A percentile compares a stretch with the other conserved stretches of the same genome.
phyloP scores from a whole-genome alignment of 2,113 vertebrate genomes.

The Regulus satrapa region DNA sequence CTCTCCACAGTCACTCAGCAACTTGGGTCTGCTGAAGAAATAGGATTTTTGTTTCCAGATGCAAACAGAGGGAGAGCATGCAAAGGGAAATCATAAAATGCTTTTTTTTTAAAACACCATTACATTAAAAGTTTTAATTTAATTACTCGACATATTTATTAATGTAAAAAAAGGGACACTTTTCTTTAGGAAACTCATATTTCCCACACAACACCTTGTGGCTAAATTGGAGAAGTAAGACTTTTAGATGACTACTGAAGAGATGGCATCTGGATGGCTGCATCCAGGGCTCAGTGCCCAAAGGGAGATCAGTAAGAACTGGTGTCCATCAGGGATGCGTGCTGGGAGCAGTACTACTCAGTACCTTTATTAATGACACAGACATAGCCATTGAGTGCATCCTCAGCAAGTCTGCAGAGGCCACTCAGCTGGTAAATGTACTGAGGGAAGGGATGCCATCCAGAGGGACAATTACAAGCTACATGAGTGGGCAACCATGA shows the following conservation, averaged over 20 bases:
- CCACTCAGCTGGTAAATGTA: not conserved
- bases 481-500: not conserved
- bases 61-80: not conserved
- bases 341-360: not conserved
- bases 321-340: too few species aligned
- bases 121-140: not conserved
- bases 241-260: not conserved
- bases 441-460: not conserved
- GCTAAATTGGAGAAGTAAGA: not conserved
- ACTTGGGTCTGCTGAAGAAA: not conserved
- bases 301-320: not conserved
- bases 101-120: not conserved
- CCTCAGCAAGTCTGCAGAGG: not conserved
- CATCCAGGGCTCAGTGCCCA: not conserved
- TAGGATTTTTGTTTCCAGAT: not conserved
- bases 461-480: not conserved
- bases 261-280: not conserved
- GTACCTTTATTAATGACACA: not conserved
- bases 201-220: not conserved
- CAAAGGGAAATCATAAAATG: not conserved
- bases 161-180: not conserved
- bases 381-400: rapidly evolving
- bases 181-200: not conserved
- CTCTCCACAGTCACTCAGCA: not conserved
- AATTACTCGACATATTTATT: not conserved